Percentiles rank a stretch among this genome's conserved stretches.
Evolutionary conservation across 2,113 vertebrate species (phyloP).

Genomic region (Nyctereutes procyonoides): DNA sequence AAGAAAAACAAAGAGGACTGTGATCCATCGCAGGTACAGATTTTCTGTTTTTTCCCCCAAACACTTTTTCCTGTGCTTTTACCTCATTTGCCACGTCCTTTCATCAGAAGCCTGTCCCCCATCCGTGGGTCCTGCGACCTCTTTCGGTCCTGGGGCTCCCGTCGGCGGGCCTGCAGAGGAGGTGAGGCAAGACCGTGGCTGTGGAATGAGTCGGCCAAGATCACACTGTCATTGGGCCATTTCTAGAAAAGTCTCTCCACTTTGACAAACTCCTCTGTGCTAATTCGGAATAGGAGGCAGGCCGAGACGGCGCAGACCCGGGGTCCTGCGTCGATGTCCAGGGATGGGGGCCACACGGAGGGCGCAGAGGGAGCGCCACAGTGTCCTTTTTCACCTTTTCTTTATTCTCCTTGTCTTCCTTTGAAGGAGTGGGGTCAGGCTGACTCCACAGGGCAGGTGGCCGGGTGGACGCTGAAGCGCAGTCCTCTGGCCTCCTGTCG

Average conservation of each 20-base stretch:
- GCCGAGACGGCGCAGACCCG: background rate
- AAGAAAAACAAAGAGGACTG: background rate
- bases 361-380: background rate
- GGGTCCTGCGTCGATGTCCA: background rate
- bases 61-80: background rate
- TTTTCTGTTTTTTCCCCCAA: background rate
- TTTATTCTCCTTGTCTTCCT: background rate
- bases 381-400: background rate
- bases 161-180: background rate
- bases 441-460: background rate
- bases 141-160: background rate
- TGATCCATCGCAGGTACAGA: background rate
- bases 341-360: too few relatives aligned
- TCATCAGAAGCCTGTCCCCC: background rate
- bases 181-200: background rate
- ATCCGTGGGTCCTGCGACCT: background rate
- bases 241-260: conserved; percentile 43
- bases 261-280: background rate
- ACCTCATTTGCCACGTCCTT: background rate
- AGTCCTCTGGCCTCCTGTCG: too few relatives aligned
- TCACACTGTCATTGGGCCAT: background rate
- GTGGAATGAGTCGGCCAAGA: background rate
- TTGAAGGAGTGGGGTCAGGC: background rate
- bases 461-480: too few relatives aligned
- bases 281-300: background rate